Base-by-base conservation (phyloP, 2,797 vertebrate genomes). In the Pygocentrus nattereri region DNA sequence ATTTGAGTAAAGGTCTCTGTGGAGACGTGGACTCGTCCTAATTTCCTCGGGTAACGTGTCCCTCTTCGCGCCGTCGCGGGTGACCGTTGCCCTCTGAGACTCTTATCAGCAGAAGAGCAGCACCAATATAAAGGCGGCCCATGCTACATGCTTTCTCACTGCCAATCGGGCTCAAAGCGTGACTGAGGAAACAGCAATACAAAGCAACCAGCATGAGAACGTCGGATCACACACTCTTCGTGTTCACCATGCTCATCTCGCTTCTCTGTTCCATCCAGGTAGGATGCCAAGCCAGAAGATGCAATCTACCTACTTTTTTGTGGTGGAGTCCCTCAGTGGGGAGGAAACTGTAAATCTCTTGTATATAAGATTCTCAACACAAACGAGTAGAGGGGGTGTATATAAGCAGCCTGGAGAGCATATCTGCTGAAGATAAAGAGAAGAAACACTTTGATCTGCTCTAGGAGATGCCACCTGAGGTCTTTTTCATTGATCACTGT, bases 251-350 rank as follows among this genome's bases (percentile, higher is more conserved):
- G 41, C 3, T 93, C 15, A 23, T 94, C 74, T 75, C 72, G 50
- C 87, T 95, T 50, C 71, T 93, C 31, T 89, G 85, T 59, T 62
- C 75, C 13, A 0, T 88, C 54, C 92, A 93, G 92, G 94, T 94
- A 88, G 82, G 89, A 84, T n/a, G 16, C n/a, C 23, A 15, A 34
- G 58, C 10, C 2, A 44, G 68, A 21, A 54, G 5, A 65, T 54
- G 31, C n/a, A 18, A 59, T 16, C 31, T 13, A n/a, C n/a, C 49
- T 21, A 38, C 38, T 38, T 23, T 54, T 67, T 0, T n/a, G 27
- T 62, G 23, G 2, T 31, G 4, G 6, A 34, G 25, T 61, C 11
- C 15, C 23, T 34, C 61, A 64, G 61, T 30, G 31, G 38, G 8
- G 31, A 38, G 18, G 62, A 31, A 21, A n/a, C 15, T 4, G 11